phyloP scores from a whole-genome alignment of 2,113 vertebrate genomes.

The Cephalopterus ornatus region DNA sequence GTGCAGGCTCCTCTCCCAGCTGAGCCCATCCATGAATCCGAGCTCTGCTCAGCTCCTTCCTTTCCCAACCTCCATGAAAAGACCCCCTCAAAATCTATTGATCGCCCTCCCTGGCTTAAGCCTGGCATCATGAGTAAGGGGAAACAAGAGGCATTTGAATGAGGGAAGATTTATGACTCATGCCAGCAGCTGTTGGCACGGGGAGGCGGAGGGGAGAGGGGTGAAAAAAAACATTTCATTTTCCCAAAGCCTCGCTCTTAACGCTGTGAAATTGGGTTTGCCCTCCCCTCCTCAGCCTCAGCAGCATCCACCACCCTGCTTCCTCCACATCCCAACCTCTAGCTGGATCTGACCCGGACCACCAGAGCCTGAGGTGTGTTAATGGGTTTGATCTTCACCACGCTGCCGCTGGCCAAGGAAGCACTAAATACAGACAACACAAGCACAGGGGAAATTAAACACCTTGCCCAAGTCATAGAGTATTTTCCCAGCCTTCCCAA shows the following conservation, averaged over 20 bases:
- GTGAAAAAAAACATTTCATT: neutral
- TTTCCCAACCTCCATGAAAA: neutral
- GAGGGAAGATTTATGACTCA: conserved; percentile 16
- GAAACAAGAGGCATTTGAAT: neutral
- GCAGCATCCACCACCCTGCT: neutral
- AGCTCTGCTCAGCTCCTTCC: neutral
- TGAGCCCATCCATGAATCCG: accelerated
- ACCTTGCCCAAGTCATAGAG: accelerated
- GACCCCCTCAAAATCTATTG: neutral
- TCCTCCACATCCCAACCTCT: neutral
- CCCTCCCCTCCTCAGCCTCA: neutral
- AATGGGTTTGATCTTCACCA: neutral
- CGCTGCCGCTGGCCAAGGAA: neutral
- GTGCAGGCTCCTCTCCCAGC: neutral
- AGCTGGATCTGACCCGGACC: accelerated
- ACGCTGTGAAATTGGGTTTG: neutral
- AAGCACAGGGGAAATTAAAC: neutral
- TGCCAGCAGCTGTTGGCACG: neutral
- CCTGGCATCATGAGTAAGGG: neutral
- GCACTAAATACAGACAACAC: neutral
- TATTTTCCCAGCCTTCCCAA: neutral
- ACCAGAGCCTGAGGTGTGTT: neutral
- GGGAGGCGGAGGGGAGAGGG: neutral
- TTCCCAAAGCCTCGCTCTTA: neutral
- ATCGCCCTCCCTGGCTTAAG: neutral